These are phyloP conservation scores for Rynchops niger DNA, from an alignment of 2,113 vertebrate species.

Conservation along the genomic window DNA sequence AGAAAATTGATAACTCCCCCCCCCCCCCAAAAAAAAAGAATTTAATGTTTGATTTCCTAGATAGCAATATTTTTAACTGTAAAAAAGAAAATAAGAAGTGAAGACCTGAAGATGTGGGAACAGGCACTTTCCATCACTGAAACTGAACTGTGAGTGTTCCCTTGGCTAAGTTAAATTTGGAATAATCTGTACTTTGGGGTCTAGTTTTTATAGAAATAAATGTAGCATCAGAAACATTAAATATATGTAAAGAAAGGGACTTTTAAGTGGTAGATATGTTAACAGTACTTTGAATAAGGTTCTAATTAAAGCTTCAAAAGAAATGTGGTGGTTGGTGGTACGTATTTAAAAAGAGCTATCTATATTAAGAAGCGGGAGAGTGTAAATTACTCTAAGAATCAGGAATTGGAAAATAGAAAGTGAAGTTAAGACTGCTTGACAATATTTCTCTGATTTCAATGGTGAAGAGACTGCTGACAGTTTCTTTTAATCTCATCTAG, in stretches of 20 bases:
- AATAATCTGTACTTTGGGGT: background rate
- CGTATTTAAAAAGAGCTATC: background rate
- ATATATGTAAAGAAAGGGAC: background rate
- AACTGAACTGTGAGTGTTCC: background rate
- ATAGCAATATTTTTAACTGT: background rate
- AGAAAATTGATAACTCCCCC: rapidly evolving
- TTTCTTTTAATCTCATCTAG: background rate
- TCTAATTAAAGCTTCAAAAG: background rate
- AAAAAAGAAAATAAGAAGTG: background rate
- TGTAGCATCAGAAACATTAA: background rate
- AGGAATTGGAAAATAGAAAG: background rate
- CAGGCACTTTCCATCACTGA: background rate
- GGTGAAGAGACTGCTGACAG: background rate
- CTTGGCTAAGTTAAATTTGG: background rate
- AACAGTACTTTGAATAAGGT: background rate
- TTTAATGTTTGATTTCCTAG: background rate
- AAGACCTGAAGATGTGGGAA: background rate
- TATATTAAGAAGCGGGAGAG: background rate
- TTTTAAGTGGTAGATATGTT: background rate
- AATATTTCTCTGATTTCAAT: background rate
- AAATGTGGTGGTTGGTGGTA: background rate
- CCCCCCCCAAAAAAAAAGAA: background rate
- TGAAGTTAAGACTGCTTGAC: background rate
- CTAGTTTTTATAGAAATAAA: background rate
- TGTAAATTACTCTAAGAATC: background rate